These are phyloP conservation scores for Ceriagrion tenellum DNA, from an alignment of 2,888 invertebrate species.

Conservation along the genomic window DNA sequence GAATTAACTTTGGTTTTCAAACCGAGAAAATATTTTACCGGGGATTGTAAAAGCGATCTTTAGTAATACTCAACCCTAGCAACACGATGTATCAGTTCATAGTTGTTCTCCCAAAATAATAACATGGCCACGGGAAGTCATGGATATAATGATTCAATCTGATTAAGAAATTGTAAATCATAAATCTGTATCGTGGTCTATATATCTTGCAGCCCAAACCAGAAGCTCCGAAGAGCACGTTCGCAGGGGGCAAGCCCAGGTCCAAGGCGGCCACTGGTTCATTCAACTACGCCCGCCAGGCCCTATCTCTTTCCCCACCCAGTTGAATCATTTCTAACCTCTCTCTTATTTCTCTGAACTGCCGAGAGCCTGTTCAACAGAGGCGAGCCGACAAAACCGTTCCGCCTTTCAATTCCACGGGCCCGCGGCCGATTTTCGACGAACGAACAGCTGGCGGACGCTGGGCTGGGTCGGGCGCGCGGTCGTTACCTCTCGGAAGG, in stretches of 20 bases:
- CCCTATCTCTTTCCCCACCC: not conserved
- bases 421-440: conserved; percentile 3
- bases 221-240: not conserved
- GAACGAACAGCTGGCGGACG: not conserved
- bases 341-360: not conserved
- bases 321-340: not conserved
- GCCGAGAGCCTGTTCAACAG: not conserved
- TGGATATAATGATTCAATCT: no score
- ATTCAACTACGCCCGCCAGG: not conserved
- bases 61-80: no score
- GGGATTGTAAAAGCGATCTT: no score
- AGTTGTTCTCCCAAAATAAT: no score
- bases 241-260: not conserved
- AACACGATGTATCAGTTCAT: no score
- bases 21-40: no score
- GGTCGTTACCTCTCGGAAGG: no score
- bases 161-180: no score
- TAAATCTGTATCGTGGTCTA: not conserved
- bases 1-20: no score
- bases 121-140: no score
- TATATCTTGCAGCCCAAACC: not conserved
- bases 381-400: not conserved
- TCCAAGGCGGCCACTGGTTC: not conserved
- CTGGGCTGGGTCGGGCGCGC: not conserved
- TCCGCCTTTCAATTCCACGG: not conserved